Percentiles rank a stretch among this genome's conserved stretches.
phyloP scores from a whole-genome alignment of 1,140 invertebrate species.

The Lepeophtheirus salmonis region DNA sequence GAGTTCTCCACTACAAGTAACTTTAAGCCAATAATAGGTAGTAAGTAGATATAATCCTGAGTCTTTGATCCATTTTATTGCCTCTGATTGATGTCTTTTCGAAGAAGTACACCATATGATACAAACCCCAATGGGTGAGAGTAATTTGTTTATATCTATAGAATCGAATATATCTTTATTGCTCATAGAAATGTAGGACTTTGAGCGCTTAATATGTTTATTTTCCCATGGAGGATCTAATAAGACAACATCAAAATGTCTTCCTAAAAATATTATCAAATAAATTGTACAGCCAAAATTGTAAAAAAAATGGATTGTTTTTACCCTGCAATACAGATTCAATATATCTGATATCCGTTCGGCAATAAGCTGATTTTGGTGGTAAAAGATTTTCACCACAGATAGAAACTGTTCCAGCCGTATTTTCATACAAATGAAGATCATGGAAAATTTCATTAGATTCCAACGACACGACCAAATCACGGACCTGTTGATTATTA shows the following conservation, averaged over 20 bases:
- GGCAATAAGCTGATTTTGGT: not conserved
- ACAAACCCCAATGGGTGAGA: not conserved
- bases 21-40: constrained; percentile 3
- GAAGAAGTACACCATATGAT: constrained; percentile 10
- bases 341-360: not conserved
- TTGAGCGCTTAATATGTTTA: constrained; percentile 14
- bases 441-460: too few species aligned
- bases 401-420: too few species aligned
- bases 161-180: constrained; percentile 7
- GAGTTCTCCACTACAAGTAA: constrained; percentile 10
- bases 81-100: not conserved
- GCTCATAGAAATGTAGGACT: not conserved
- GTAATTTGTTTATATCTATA: not conserved
- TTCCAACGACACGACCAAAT: not conserved
- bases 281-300: too few species aligned
- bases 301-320: constrained; percentile 1
- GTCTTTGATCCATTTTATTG: not conserved
- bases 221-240: constrained; percentile 20
- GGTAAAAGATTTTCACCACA: not conserved
- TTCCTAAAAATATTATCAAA: not conserved
- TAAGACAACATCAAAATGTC: constrained; percentile 15
- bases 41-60: not conserved
- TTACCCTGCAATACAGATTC: not conserved
- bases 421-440: too few species aligned
- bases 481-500: not conserved